Evolutionary conservation across 1,140 invertebrate genomes (phyloP), one percentile per base, ranked within the genome.

Genomic region (Riptortus pedestris): DNA sequence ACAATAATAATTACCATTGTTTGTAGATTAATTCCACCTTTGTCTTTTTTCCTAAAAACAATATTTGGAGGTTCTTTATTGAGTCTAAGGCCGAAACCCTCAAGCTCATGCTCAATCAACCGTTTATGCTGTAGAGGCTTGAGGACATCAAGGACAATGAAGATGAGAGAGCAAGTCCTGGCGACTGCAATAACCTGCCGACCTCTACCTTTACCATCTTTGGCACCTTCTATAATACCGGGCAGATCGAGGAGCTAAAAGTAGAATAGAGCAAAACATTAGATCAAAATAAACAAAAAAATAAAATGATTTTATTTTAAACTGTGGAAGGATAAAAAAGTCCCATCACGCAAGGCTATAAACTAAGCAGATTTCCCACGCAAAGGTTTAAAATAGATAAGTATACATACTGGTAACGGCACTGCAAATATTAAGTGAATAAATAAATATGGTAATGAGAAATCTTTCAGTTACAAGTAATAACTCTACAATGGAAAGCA

Each of bases 171-270:
- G 74, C 96, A 99, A 0, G 97, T 99, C 66, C 96, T 80, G 0
- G 97, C 97, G 0, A 99, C 97, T 27, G 97, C 96, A 73, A 99
- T 99, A 4, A 99, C 97, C 80, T 99, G 97, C 71, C 96, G 83
- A 81, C 97, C 96, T 76, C 96, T 77, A 79, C 96, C 95, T 78
- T 98, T 98, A 48, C 91, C 91, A 75, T 99, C 97, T 75, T 99
- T 99, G n/a, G 97, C 97, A 69, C 97, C 97, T 80, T 99, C 97
- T 73, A 99, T 99, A 75, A 99, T 99, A 79, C 97, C 97, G 66
- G 97, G 97, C 66, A 99, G 81, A 86, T 99, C 97, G 2, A 99
- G 79, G 26, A 99, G 77, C 87, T 96, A 75, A 51, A 80, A 74
- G 60, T 61, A 66, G 66, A 64, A 12, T 52, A 20, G 57, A 65